Base-by-base conservation (phyloP, 2,888 invertebrate genomes). In the Acleris cristana region DNA sequence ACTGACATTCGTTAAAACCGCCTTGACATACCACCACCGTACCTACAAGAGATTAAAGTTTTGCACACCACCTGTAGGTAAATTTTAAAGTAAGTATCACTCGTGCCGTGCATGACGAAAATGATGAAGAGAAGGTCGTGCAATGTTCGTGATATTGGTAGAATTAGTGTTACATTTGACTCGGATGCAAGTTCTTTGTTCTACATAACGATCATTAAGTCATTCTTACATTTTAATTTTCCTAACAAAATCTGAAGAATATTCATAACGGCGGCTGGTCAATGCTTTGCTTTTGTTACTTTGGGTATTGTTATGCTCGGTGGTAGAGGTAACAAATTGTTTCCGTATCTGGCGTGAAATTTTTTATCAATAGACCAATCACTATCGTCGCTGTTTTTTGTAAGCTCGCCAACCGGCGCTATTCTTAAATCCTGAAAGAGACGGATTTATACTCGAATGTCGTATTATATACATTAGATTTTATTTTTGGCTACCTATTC, bases 281-380 rank as follows among this genome's bases (percentile, higher is more conserved):
- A 79, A 74, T 82, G 80, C 79, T 85, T 84, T 76, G 85, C 73
- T 74, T 85, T 86, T 55, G 86, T 80, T 53, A 90, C 88, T 88
- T 93, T 93, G 45, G 93, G 93, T 82, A 93, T 93, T 64, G 82
- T 79, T 74, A 93, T 84, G 64, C 88, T 85, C 70, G 92, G 92
- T 53, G 93, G 88, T 78, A 92, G 79, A 56, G 93, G 93, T 72
- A 92, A 82, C 54, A 93, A 80, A 71, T 92, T 90, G 77, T 92
- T 90, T 76, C 93, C 93, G 73, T 93, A 93, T 88, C 93, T 84
- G 72, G 83, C 81, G 76, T 92, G 89, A 81, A 93, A 93, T 71
- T 89, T 87, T 79, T 87, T 89, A 82, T 93, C 90, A 76, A 87
- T 66, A 66, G 88, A 87, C 53, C 78, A 76, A 75, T 86, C 86